Conservation (phyloP, 2,888 invertebrate genomes). For the Lumbricus terrestris region DNA sequence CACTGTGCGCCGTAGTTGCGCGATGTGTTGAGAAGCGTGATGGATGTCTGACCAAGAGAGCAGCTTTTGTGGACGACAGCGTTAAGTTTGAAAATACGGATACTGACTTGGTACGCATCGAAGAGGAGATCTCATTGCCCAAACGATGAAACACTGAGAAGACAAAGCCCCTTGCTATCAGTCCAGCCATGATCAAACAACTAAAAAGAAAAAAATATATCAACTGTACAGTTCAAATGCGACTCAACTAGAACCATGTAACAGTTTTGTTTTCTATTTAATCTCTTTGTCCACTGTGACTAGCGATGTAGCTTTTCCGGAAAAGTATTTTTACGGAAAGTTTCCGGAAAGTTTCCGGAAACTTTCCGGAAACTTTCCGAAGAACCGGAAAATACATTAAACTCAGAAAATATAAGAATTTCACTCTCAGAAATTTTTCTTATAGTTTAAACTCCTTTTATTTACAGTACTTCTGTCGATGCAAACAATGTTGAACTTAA, state of each 20-base stretch:
- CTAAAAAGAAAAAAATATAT: not conserved
- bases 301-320: too few species aligned
- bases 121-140: not conserved
- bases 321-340: not conserved
- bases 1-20: not conserved
- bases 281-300: not conserved
- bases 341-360: too few species aligned
- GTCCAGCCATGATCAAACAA: not conserved
- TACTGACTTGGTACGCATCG: not conserved
- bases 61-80: not conserved
- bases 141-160: not conserved
- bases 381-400: too few species aligned
- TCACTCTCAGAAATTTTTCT: too few species aligned
- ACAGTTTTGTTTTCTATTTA: not conserved
- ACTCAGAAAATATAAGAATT: too few species aligned
- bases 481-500: too few species aligned
- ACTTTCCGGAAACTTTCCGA: too few species aligned
- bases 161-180: slow-evolving; percentile 12
- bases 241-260: not conserved
- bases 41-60: not conserved
- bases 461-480: too few species aligned
- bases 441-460: too few species aligned
- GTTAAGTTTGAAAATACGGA: not conserved
- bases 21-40: not conserved
- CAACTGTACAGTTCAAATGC: not conserved